Conservation (phyloP, 2,113 vertebrate species). For the Dascyllus trimaculatus region DNA sequence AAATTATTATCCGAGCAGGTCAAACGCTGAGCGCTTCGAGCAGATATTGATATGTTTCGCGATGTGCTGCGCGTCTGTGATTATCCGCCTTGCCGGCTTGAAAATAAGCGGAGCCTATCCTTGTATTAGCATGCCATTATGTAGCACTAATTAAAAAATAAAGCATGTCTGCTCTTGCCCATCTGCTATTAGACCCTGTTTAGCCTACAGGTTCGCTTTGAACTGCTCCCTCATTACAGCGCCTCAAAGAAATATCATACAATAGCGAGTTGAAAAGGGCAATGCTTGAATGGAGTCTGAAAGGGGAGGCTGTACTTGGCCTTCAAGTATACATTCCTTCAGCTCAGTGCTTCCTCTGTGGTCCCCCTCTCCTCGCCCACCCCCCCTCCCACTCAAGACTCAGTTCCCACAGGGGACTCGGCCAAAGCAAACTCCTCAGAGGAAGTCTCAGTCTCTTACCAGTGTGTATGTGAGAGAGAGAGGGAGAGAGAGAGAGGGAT, state of each 20-base stretch:
- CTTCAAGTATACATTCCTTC: constrained; percentile 85
- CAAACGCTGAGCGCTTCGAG: constrained; percentile 33
- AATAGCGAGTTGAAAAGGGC: constrained; percentile 85
- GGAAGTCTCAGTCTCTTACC: constrained; percentile 81
- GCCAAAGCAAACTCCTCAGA: constrained; percentile 85
- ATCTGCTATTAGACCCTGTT: constrained; percentile 73
- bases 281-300: constrained; percentile 83
- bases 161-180: constrained; percentile 75
- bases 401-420: constrained; percentile 85
- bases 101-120: constrained; percentile 59
- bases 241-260: constrained; percentile 83
- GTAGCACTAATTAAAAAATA: constrained; percentile 76
- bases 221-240: constrained; percentile 79
- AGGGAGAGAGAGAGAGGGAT: constrained; percentile 30
- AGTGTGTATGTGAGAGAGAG: constrained; percentile 39
- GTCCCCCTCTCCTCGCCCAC: constrained; percentile 75
- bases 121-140: constrained; percentile 67
- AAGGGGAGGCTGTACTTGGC: constrained; percentile 86
- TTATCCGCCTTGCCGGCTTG: constrained; percentile 48
- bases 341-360: constrained; percentile 86
- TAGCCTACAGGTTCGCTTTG: constrained; percentile 82
- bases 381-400: constrained; percentile 72
- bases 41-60: constrained; percentile 64
- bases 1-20: constrained; percentile 50
- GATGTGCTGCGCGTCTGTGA: constrained; percentile 45